phyloP scores from a whole-genome alignment of 2,113 vertebrate genomes.

The Rhinolophus ferrumequinum region DNA sequence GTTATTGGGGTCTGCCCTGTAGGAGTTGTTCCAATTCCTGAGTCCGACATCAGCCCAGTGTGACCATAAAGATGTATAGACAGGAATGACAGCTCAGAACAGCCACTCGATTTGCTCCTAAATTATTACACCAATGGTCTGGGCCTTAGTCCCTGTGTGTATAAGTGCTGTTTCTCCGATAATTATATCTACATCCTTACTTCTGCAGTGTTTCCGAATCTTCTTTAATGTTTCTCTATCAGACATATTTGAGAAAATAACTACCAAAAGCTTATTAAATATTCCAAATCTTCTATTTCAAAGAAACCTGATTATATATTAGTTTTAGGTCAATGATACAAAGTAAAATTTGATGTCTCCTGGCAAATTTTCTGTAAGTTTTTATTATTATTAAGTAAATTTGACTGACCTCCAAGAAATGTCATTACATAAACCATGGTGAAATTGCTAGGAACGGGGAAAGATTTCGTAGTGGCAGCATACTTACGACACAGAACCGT shows the following conservation, averaged over 20 bases:
- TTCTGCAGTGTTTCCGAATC: not conserved
- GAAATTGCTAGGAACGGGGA: not conserved
- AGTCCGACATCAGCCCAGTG: not conserved
- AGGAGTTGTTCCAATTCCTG: not conserved
- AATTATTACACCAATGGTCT: not conserved
- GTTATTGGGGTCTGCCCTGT: not conserved
- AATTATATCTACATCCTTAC: not conserved
- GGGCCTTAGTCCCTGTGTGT: too few species aligned
- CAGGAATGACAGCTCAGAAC: not conserved
- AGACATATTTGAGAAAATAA: not conserved
- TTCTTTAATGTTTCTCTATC: not conserved
- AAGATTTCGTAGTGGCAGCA: not conserved
- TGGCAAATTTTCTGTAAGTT: constrained; percentile 41
- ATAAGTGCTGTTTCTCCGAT: not conserved
- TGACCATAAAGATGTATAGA: not conserved
- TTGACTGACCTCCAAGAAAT: constrained; percentile 63
- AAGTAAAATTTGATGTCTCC: not conserved
- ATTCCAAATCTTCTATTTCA: not conserved
- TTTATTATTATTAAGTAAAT: constrained; percentile 57
- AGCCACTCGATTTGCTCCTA: not conserved
- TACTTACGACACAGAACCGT: not conserved
- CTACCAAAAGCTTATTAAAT: not conserved
- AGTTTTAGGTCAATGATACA: constrained; percentile 42
- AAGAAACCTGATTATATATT: not conserved
- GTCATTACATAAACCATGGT: not conserved